Base-by-base conservation (phyloP, 2,888 invertebrate species). In the Carabus problematicus region DNA sequence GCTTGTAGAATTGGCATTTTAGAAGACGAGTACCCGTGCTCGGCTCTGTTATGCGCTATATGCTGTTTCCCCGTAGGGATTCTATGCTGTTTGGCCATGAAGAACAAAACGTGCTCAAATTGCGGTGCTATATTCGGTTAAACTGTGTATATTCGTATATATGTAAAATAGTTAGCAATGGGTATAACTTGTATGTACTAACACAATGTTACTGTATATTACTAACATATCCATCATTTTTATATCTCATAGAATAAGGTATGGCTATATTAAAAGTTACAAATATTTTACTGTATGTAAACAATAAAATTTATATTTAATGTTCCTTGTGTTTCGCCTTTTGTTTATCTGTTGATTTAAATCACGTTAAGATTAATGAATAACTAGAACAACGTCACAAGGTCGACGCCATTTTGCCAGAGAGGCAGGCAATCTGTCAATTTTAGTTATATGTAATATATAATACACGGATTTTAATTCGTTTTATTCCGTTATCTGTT, bases 41-140 rank as follows among this genome's bases (percentile, higher is more conserved):
- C 93, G 54, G 96, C 95, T 68, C 84, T 96, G 11, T 83, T 91
- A 66, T 94, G 94, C 81, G 94, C 94, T 16, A 91, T 95, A 71
- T 82, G 92, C 40, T 94, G 92, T 81, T 96, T 96, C 78, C 96
- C 96, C 0, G 62, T 94, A 43, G 96, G 96, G 49, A 89, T 96
- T 71, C 81, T 96, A 8, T 95, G 94, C 79, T 96, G 96, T 79
- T 84, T 96, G 60, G 88, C 92, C 41, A 85, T 94, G 80, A 91
- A 91, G 77, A 93, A 94, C 77, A 88, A 91, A 75, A 88, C 93
- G 74, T 96, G 96, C 81, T 89, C 91, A 1, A 94, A 94, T 82
- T 96, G 96, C 77, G 93, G 93, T 12, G 93, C 94, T 1, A 87
- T 90, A 77, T 94, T 94, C 77, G 90, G 86, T 70, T 89, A 83